phyloP scores from a whole-genome alignment of 2,113 vertebrate genomes.

The Phocoena phocoena region DNA sequence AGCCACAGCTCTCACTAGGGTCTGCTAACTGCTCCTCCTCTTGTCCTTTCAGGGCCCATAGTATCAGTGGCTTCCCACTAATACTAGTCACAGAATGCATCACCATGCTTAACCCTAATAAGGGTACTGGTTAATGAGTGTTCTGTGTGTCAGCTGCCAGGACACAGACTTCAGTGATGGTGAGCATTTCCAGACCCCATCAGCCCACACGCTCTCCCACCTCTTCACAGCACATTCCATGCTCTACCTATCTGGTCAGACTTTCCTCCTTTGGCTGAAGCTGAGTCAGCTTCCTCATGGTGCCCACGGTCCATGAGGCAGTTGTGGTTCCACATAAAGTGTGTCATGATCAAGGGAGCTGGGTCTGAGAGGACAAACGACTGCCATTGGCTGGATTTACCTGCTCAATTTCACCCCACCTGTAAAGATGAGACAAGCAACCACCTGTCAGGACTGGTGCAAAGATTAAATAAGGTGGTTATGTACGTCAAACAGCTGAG shows the following conservation, averaged over 20 bases:
- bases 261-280: neutral
- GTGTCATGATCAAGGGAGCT: neutral
- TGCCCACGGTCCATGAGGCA: neutral
- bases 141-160: neutral
- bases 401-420: neutral
- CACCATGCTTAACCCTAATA: neutral
- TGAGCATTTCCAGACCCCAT: neutral
- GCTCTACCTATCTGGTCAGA: neutral
- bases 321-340: neutral
- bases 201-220: too few relatives aligned
- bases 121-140: neutral
- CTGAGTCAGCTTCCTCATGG: neutral
- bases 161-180: neutral
- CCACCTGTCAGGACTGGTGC: neutral
- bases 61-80: neutral
- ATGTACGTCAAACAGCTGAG: neutral
- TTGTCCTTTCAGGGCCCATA: neutral
- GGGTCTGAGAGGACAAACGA: neutral
- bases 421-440: neutral
- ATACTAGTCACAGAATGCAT: neutral
- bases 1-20: neutral
- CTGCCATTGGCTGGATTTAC: neutral
- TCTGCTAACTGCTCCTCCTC: neutral
- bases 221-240: neutral
- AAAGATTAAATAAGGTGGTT: neutral